phyloP scores from a whole-genome alignment of 2,797 vertebrate species.

The Alectoris magna region DNA sequence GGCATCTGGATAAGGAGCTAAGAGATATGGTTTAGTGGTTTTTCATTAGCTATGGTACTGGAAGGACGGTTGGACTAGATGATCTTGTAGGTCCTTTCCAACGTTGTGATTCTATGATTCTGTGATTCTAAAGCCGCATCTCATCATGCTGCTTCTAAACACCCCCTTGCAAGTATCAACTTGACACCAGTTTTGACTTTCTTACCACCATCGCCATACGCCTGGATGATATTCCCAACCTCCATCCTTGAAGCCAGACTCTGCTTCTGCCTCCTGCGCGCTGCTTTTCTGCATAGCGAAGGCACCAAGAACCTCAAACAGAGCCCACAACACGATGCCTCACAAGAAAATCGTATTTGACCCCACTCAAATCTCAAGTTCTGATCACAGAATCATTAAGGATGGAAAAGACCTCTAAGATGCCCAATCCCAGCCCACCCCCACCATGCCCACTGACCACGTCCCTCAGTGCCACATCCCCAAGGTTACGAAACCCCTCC shows the following conservation, averaged over 20 bases:
- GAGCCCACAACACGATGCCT: fast-evolving
- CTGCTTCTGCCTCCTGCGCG: neutral
- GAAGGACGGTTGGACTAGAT: too few species aligned
- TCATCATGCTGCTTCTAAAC: neutral
- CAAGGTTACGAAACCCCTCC: too few species aligned
- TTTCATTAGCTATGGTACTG: too few species aligned
- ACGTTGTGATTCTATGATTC: too few species aligned
- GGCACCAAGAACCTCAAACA: neutral
- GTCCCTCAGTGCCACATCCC: too few species aligned
- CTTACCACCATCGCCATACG: fast-evolving
- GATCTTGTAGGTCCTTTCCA: too few species aligned
- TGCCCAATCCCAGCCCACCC: too few species aligned
- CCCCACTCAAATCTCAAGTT: neutral
- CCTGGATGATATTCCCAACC: neutral
- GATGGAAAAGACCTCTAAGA: too few species aligned
- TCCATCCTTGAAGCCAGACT: neutral
- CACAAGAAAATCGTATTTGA: neutral
- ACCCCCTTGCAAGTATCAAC: neutral
- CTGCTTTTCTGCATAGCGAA: neutral
- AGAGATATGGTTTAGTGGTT: too few species aligned
- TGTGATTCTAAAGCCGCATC: fast-evolving
- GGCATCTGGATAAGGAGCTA: too few species aligned
- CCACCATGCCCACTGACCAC: too few species aligned
- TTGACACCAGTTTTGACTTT: neutral
- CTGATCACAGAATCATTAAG: too few species aligned